phyloP scores from a whole-genome alignment of 2,797 vertebrate genomes.

The Carduelis carduelis region DNA sequence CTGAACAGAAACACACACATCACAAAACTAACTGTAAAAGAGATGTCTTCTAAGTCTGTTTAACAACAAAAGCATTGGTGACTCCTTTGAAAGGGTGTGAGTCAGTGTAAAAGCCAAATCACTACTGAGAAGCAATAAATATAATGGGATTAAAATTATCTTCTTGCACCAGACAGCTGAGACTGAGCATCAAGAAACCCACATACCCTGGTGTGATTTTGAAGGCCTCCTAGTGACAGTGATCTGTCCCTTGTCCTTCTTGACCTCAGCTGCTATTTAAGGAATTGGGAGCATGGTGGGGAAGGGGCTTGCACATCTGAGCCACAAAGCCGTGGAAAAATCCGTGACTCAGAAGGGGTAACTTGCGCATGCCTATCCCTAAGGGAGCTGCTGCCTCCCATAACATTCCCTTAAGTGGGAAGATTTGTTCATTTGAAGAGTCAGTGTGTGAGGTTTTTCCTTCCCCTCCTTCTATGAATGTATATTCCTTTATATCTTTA shows the following conservation, averaged over 20 bases:
- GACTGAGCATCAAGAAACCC: not conserved
- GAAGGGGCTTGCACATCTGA: not conserved
- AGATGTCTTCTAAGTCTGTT: not conserved
- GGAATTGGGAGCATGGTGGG: not conserved
- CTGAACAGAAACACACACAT: not conserved
- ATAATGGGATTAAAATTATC: constrained; percentile 44
- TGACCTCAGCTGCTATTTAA: constrained; percentile 14
- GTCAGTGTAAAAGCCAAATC: constrained; percentile 14
- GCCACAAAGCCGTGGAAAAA: constrained; percentile 5
- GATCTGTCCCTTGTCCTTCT: not conserved
- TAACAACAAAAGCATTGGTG: not conserved
- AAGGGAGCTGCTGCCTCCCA: not conserved
- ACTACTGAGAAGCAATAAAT: not conserved
- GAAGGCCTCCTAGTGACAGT: not conserved
- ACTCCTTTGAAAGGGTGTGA: constrained; percentile 12
- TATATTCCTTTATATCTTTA: not conserved
- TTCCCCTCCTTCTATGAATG: not conserved
- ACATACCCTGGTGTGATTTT: not conserved
- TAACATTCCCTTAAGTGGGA: constrained; percentile 24
- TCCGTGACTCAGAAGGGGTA: not conserved
- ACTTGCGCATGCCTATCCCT: not conserved
- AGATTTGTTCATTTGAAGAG: not conserved
- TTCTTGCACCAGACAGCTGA: constrained; percentile 24
- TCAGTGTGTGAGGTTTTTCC: not conserved
- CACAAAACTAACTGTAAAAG: not conserved